A percentile compares a stretch with the other conserved stretches of the same genome.
Evolutionary conservation across 2,113 vertebrate genomes (phyloP).

Genomic region (Hymenochirus boettgeri): DNA sequence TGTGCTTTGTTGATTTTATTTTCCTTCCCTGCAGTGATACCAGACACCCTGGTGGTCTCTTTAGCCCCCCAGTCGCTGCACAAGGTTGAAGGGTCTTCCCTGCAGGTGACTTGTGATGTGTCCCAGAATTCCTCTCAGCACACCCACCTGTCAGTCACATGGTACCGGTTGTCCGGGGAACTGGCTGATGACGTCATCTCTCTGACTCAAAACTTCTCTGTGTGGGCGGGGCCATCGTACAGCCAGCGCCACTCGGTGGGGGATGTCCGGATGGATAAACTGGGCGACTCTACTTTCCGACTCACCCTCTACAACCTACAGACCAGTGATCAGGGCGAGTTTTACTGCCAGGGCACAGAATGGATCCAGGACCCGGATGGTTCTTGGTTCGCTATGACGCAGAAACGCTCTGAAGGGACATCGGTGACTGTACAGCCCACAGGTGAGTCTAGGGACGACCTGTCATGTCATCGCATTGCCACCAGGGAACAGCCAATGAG

Average conservation of each 20-base stretch:
- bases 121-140: constrained; percentile 79
- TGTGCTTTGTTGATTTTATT: too few relatives aligned
- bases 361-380: constrained; percentile 92
- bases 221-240: constrained; percentile 75
- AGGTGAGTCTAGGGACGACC: too few relatives aligned
- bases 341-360: constrained; percentile 89
- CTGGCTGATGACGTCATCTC: constrained; percentile 78
- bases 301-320: constrained; percentile 91
- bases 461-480: too few relatives aligned
- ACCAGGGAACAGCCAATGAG: too few relatives aligned
- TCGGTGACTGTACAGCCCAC: constrained; percentile 86
- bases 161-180: constrained; percentile 78
- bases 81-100: constrained; percentile 83
- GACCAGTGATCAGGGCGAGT: constrained; percentile 83
- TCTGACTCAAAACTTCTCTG: constrained; percentile 82
- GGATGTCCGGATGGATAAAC: constrained; percentile 86
- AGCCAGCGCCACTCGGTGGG: constrained; percentile 83
- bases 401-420: constrained; percentile 83
- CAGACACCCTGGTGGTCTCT: constrained; percentile 72
- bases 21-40: constrained; percentile 76
- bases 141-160: constrained; percentile 85
- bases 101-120: constrained; percentile 87
- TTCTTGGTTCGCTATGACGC: constrained; percentile 92
- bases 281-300: constrained; percentile 76
- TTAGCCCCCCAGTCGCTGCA: constrained; percentile 77